Evolutionary conservation across 2,113 vertebrate genomes (phyloP).

Genomic region (Gobio gobio): DNA sequence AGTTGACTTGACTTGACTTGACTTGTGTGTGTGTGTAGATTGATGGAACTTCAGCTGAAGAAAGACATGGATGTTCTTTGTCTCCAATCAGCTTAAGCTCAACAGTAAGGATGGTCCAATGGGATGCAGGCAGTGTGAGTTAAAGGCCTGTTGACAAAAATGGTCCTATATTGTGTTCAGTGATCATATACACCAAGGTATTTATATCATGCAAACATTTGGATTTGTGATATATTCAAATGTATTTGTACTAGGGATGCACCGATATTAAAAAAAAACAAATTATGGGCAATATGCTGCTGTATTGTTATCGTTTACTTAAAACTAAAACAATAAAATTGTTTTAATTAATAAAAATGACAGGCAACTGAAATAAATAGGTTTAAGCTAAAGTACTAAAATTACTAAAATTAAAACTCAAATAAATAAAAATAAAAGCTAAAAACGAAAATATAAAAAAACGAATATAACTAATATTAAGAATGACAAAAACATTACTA

Average conservation of each 20-base stretch:
- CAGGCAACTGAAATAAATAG: neutral
- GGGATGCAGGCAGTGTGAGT: neutral
- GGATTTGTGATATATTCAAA: neutral
- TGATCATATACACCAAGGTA: neutral
- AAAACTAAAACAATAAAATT: neutral
- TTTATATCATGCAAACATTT: neutral
- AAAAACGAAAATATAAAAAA: neutral
- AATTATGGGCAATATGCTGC: neutral
- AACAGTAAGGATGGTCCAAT: neutral
- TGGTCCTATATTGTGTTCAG: neutral
- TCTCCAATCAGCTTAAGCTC: neutral
- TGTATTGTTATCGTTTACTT: neutral
- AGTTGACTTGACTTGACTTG: too few relatives aligned
- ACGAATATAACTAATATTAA: neutral
- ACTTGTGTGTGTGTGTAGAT: too few relatives aligned
- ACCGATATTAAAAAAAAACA: neutral
- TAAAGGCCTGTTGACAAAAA: neutral
- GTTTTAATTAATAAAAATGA: neutral
- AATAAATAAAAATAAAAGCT: neutral
- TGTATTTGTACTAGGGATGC: neutral
- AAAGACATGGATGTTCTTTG: neutral
- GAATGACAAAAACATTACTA: neutral
- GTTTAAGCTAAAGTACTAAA: neutral
- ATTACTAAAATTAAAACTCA: neutral
- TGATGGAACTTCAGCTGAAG: neutral